Conservation (phyloP, 2,797 vertebrate species). For the Sarcophilus harrisii region DNA sequence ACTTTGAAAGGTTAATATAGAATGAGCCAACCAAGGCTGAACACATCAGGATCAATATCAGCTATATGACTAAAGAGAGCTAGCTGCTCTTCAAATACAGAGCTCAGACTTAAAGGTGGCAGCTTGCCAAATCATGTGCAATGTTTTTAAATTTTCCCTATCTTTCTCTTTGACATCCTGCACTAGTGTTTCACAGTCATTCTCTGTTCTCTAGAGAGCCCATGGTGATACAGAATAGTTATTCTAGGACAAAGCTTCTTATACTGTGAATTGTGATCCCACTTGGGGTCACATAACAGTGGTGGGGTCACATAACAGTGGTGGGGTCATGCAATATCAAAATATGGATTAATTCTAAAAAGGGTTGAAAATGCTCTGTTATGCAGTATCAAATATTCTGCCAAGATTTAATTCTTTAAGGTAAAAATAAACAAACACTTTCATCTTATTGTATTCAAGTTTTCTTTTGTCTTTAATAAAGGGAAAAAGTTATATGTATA, state of each 20-base stretch:
- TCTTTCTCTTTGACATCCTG: not conserved
- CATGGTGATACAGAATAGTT: constrained; percentile 3
- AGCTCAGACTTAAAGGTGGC: constrained; percentile 50
- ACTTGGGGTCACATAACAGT: too few species aligned
- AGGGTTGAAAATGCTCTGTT: too few species aligned
- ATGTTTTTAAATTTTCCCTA: constrained; percentile 61
- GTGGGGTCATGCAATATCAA: too few species aligned
- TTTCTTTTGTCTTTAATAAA: too few species aligned
- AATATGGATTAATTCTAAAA: too few species aligned
- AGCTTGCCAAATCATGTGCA: constrained; percentile 47
- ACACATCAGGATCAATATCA: constrained; percentile 76
- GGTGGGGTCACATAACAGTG: too few species aligned
- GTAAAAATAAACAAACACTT: too few species aligned
- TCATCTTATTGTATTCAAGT: too few species aligned
- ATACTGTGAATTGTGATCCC: too few species aligned
- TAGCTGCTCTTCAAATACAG: constrained; percentile 47
- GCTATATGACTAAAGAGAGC: constrained; percentile 44
- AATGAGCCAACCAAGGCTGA: constrained; percentile 52
- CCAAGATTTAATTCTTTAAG: too few species aligned
- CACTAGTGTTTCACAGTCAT: not conserved
- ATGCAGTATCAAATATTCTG: too few species aligned
- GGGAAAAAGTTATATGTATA: too few species aligned
- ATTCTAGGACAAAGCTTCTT: not conserved
- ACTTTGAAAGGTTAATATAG: constrained; percentile 63
- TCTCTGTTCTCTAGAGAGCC: not conserved